phyloP scores from a whole-genome alignment of 2,797 vertebrate genomes.

The Sebastes dallii region DNA sequence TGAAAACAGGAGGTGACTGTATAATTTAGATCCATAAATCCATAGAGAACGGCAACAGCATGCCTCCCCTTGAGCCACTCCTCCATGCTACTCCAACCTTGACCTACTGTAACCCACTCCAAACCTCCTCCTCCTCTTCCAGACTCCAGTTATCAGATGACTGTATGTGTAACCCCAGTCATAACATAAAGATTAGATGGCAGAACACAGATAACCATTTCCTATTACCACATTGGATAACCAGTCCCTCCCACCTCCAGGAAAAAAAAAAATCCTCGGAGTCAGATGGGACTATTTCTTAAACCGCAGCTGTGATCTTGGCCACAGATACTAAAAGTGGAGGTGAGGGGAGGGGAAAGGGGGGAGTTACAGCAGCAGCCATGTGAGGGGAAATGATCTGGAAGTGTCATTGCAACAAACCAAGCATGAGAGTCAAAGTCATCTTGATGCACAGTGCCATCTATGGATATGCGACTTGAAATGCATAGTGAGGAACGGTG shows the following conservation, averaged over 20 bases:
- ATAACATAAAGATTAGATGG: conserved; percentile 64
- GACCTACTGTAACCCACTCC: conserved; percentile 65
- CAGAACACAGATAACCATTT: conserved; percentile 52
- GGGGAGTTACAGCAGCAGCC: conserved; percentile 11
- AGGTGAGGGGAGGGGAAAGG: background rate
- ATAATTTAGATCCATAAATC: conserved; percentile 45
- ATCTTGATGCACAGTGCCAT: conserved; percentile 83
- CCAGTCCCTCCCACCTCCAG: conserved; percentile 33
- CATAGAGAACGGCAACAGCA: conserved; percentile 20
- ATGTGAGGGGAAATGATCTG: conserved; percentile 45
- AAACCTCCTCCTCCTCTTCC: conserved; percentile 39
- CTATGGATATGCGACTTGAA: conserved; percentile 78
- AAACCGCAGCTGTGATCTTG: conserved; percentile 44
- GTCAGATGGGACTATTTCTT: conserved; percentile 39
- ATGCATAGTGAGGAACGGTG: conserved; percentile 54
- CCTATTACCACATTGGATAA: conserved; percentile 53
- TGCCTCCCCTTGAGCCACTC: conserved; percentile 11
- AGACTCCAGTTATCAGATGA: conserved; percentile 66
- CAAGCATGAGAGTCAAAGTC: conserved; percentile 29
- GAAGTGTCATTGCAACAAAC: conserved; percentile 45
- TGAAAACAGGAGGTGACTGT: conserved; percentile 19
- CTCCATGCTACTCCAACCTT: conserved; percentile 44
- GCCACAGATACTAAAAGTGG: conserved; percentile 26
- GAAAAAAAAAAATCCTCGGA: conserved; percentile 1
- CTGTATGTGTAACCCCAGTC: conserved; percentile 61